These are phyloP conservation scores for Drosophila pachea DNA, from an alignment of 1,140 invertebrate genomes.

Conservation along the genomic window DNA sequence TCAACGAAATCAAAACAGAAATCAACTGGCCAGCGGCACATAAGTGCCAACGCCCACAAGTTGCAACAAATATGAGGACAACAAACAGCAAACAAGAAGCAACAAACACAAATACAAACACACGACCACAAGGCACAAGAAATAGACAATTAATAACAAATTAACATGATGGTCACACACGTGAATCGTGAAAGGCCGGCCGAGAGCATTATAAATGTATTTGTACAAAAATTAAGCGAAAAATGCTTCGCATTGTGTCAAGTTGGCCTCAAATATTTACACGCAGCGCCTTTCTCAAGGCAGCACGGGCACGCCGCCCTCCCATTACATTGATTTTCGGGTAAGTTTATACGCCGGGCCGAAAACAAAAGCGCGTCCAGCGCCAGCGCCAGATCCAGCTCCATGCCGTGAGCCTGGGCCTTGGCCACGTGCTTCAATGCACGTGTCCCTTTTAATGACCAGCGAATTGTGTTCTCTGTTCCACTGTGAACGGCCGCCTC, in stretches of 20 bases:
- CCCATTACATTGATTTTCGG: slow-evolving; percentile 1
- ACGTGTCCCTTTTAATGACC: slow-evolving; percentile 79
- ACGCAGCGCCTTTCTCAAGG: slow-evolving; percentile 59
- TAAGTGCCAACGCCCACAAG: slow-evolving; percentile 17
- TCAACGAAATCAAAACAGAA: slow-evolving; percentile 50
- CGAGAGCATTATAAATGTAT: slow-evolving; percentile 65
- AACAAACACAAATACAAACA: neutral
- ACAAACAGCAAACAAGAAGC: slow-evolving; percentile 18
- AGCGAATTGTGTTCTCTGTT: slow-evolving; percentile 64
- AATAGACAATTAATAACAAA: slow-evolving; percentile 77
- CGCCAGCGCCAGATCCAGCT: slow-evolving; percentile 1
- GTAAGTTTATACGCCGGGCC: slow-evolving; percentile 34
- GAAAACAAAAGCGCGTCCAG: slow-evolving; percentile 56
- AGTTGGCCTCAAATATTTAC: slow-evolving; percentile 69
- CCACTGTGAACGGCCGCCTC: slow-evolving; percentile 2
- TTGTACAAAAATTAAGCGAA: slow-evolving; percentile 74
- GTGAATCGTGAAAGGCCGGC: slow-evolving; percentile 44
- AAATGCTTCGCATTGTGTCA: slow-evolving; percentile 64
- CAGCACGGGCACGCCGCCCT: neutral
- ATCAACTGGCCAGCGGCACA: slow-evolving; percentile 32
- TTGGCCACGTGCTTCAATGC: slow-evolving; percentile 73
- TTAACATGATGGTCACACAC: slow-evolving; percentile 75
- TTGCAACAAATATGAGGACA: slow-evolving; percentile 3
- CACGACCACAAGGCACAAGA: slow-evolving; percentile 7
- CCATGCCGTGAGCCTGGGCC: slow-evolving; percentile 47